Percentiles rank a stretch among this genome's conserved stretches.
phyloP scores from a whole-genome alignment of 2,113 vertebrate genomes.

The Dasyornis broadbenti region DNA sequence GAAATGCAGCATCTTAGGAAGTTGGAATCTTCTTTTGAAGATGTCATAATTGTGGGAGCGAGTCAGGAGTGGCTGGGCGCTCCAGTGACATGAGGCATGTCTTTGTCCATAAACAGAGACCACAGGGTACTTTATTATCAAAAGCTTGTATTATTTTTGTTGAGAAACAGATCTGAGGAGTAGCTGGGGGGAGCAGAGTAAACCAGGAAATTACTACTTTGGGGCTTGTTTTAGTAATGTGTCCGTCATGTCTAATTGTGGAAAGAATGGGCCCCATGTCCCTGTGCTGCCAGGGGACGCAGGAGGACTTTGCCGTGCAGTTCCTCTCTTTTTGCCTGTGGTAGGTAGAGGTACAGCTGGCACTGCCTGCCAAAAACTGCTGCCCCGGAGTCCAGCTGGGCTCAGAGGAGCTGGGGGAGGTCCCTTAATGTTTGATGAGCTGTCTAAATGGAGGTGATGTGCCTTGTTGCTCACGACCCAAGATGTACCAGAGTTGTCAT shows the following conservation, averaged over 20 bases:
- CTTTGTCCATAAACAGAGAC: not conserved
- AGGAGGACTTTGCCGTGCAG: not conserved
- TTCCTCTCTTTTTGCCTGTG: not conserved
- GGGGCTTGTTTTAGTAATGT: not conserved
- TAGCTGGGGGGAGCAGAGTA: not conserved
- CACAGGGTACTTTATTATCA: not conserved
- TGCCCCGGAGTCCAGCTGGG: not conserved
- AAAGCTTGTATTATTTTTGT: not conserved
- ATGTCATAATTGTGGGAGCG: not conserved
- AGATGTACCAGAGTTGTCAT: not conserved
- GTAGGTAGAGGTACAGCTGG: not conserved
- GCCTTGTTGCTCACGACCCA: not conserved
- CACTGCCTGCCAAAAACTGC: not conserved
- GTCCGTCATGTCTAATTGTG: not conserved
- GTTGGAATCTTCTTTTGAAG: not conserved
- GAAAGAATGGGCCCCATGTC: not conserved
- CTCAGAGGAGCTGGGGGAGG: not conserved
- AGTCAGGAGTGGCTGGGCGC: not conserved
- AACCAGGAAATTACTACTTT: rapidly evolving
- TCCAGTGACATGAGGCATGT: rapidly evolving
- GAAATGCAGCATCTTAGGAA: not conserved
- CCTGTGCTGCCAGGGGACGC: not conserved
- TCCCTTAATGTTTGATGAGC: not conserved
- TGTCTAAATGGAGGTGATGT: not conserved
- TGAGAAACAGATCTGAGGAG: not conserved